Evolutionary conservation across 2,797 vertebrate species (phyloP), one percentile per base, ranked within the genome.

Genomic region (Danionella dracula): DNA sequence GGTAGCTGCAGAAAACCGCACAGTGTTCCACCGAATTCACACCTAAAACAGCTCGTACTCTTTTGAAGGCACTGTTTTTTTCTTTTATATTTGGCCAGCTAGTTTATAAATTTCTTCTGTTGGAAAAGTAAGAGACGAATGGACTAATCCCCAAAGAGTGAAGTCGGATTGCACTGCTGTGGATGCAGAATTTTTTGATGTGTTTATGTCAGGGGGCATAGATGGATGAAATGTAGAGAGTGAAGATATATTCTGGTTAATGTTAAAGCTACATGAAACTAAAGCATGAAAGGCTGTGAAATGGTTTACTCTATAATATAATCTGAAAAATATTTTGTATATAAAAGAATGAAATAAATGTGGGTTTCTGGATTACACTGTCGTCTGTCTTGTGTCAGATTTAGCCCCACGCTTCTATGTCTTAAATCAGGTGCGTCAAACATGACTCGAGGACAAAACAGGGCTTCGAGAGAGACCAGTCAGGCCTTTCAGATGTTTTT

Each of bases 281-380:
- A 83, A 90, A 92, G 93, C 92, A 92, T 93, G 93, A 90, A 86
- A 84, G 87, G 84, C 85, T 89, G 90, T 88, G 86, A 80, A 86
- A 88, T 87, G 83, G 88, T 90, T 90, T 86, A 90, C 86, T 88
- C 86, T 89, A 92, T 87, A 87, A 87, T 91, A 88, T 86, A 70
- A 89, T 90, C 89, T 86, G 88, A 87, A 19, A 60, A 86, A 49
- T 89, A 92, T 93, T 97, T 95, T 97, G 90, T 95, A 95, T 94
- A 90, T 91, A 90, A 88, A 88, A 90, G 87, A 76, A 76, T 81
- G 56, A n/a, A 94, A 93, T 93, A 93, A 95, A 94, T 92, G 92
- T 95, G 88, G 91, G 82, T 93, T 95, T 95, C 90, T 89, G 91
- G 91, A 87, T 89, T 88, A 89, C 78, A 83, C 57, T 80, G 77